Percentiles rank a stretch among this genome's conserved stretches.
Evolutionary conservation across 53 echinoderm and acorn worm genomes (phyloP).

Genomic region (Luidia sarsii): DNA sequence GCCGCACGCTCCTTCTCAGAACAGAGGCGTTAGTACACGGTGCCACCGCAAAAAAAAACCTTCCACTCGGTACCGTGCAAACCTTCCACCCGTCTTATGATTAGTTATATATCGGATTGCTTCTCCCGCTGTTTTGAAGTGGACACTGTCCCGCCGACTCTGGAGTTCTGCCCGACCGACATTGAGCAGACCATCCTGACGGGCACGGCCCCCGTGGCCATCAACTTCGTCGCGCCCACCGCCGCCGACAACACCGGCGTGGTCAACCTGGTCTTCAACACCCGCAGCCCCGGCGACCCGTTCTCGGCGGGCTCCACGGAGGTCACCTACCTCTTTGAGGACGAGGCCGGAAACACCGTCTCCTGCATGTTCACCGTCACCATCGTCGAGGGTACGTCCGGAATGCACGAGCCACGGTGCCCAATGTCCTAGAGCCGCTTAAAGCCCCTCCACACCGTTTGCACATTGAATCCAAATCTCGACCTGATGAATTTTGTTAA

Average conservation of each 20-base stretch:
- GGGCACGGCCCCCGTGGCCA: slow-evolving; percentile 5
- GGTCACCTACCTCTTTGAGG: slow-evolving; percentile 65
- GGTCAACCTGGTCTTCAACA: slow-evolving; percentile 28
- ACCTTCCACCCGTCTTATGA: background rate
- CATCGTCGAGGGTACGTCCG: slow-evolving; percentile 27
- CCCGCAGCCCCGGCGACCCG: slow-evolving; percentile 27
- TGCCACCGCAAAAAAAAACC: background rate
- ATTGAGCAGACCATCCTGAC: slow-evolving; percentile 38
- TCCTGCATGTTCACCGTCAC: slow-evolving; percentile 60
- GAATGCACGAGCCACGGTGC: too few species aligned
- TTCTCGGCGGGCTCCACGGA: slow-evolving; percentile 56
- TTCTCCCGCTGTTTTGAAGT: slow-evolving; percentile 25
- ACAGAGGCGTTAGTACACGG: too few species aligned
- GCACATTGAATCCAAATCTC: too few species aligned
- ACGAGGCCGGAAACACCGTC: slow-evolving; percentile 66
- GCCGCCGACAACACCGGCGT: slow-evolving; percentile 49
- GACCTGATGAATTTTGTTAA: too few species aligned
- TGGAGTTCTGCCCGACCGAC: slow-evolving; percentile 64
- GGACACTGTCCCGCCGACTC: slow-evolving; percentile 62
- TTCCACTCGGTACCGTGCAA: background rate
- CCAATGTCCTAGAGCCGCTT: too few species aligned
- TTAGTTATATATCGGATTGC: background rate
- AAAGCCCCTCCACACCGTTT: too few species aligned
- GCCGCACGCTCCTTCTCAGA: too few species aligned
- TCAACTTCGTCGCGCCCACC: slow-evolving; percentile 40